Base-by-base conservation (phyloP, 2,797 vertebrate genomes). In the Tiaroga cobitis region DNA sequence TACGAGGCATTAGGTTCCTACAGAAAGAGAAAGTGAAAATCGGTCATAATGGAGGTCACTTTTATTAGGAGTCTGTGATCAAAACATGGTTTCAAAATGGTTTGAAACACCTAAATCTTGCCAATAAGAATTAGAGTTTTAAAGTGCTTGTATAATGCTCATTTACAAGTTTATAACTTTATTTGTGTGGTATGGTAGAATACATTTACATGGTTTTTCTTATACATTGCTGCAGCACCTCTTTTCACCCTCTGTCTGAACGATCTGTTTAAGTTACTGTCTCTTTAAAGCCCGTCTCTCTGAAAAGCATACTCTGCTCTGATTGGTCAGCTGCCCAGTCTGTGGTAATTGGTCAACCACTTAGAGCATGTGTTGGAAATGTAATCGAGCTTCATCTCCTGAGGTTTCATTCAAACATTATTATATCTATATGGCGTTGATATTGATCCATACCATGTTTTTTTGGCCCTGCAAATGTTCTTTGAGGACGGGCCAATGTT, bases 1-100 rank as follows among this genome's bases (percentile, higher is more conserved):
- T 97, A 4, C 97, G 95, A 0, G 98, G 98, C 98, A 99, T 99
- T 91, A 99, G 93, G 90, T 95, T 97, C 92, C 98, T 99, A 86
- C 8, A 84, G n/a, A 69, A 81, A 78, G 51, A 34, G 83, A 80
- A 81, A 67, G 65, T 24, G 32, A 74, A 81, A 67, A 2, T 82
- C 21, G n/a, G 76, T 79, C 37, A 63, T 19, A 8, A 59, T 29
- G 18, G 1, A 67, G 3, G 29, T 34, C 63, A 37, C 8, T 54
- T 59, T 16, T 26, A 61, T 11, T 4, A 61, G 54, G 24, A 59
- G 3, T 10, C 19, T 75, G 26, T 49, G 10, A 61, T 29, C n/a
- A 43, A 73, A 3, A 73, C 41, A 29, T 73, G 15, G n/a, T 73
- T 46, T 72, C 13, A 10, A 73, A 72, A 72, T 49, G 18, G 70